Percentiles rank a stretch among this genome's conserved stretches.
These are phyloP conservation scores for Chironomus striatipennis DNA, from an alignment of 1,140 invertebrate species.

Conservation along the genomic window DNA sequence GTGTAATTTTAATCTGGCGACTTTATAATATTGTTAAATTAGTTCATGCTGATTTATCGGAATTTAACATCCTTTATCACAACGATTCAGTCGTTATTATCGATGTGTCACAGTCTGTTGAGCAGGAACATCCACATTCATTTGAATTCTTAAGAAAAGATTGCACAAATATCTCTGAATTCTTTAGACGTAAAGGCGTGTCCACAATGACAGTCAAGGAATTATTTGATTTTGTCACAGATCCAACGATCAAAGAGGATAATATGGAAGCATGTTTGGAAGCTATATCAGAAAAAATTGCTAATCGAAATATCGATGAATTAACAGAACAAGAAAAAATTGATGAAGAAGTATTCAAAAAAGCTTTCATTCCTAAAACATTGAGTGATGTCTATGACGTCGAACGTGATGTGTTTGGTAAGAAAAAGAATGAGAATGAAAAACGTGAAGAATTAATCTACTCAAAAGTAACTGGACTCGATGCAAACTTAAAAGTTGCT, in stretches of 20 bases:
- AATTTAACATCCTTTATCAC: slow-evolving; percentile 90
- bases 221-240: slow-evolving; percentile 94
- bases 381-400: slow-evolving; percentile 79
- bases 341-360: slow-evolving; percentile 87
- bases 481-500: slow-evolving; percentile 64
- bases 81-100: slow-evolving; percentile 81
- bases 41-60: slow-evolving; percentile 95
- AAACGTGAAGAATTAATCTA: slow-evolving; percentile 59
- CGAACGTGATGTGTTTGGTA: slow-evolving; percentile 78
- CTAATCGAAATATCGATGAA: slow-evolving; percentile 49
- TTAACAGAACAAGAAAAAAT: slow-evolving; percentile 62
- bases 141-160: slow-evolving; percentile 92
- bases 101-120: slow-evolving; percentile 96
- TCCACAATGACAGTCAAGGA: slow-evolving; percentile 82
- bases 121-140: slow-evolving; percentile 94
- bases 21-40: slow-evolving; percentile 88
- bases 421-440: slow-evolving; percentile 59
- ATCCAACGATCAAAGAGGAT: slow-evolving; percentile 68
- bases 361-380: slow-evolving; percentile 88
- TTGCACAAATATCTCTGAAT: slow-evolving; percentile 88
- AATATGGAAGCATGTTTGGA: slow-evolving; percentile 79
- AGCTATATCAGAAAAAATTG: slow-evolving; percentile 55
- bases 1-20: slow-evolving; percentile 82
- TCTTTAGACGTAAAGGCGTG: slow-evolving; percentile 83
- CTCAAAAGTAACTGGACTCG: slow-evolving; percentile 76